Percentiles rank a stretch among this genome's conserved stretches.
Conservation (phyloP, 92 coral and sea anemone genomes). For the Phymanthus crucifer region DNA sequence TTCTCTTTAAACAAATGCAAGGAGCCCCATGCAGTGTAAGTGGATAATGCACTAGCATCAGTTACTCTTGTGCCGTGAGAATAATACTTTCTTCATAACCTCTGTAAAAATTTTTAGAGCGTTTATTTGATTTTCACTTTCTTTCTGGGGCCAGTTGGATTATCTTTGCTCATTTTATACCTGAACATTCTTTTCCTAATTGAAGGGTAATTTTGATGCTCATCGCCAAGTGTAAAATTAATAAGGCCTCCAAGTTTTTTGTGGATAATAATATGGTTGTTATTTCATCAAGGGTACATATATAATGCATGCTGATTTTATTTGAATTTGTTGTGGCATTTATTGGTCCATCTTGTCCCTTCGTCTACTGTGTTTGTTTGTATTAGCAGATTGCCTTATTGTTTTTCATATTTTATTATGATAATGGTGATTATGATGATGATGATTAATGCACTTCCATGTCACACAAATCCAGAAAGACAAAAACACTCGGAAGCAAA, state of each 20-base stretch:
- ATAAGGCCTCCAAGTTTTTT: background rate
- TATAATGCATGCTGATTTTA: conserved; percentile 7
- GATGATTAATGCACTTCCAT: conserved; percentile 7
- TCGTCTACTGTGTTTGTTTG: background rate
- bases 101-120: conserved; percentile 24
- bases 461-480: conserved; percentile 20
- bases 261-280: background rate
- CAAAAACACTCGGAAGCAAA: conserved; percentile 32
- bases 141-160: conserved; percentile 32
- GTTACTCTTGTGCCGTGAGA: conserved; percentile 28
- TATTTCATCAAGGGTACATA: background rate
- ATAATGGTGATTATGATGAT: conserved; percentile 8
- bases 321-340: background rate
- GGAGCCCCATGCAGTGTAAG: conserved; percentile 48
- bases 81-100: conserved; percentile 4
- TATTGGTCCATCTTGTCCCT: conserved; percentile 9
- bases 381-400: no score
- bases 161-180: conserved; percentile 17
- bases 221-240: background rate
- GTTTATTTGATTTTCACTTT: conserved; percentile 6
- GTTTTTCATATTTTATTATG: background rate
- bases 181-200: background rate
- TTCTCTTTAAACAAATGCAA: conserved; percentile 12
- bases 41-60: conserved; percentile 15
- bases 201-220: background rate